Conservation (phyloP, 2,888 invertebrate genomes). For the Julus scanicus region DNA sequence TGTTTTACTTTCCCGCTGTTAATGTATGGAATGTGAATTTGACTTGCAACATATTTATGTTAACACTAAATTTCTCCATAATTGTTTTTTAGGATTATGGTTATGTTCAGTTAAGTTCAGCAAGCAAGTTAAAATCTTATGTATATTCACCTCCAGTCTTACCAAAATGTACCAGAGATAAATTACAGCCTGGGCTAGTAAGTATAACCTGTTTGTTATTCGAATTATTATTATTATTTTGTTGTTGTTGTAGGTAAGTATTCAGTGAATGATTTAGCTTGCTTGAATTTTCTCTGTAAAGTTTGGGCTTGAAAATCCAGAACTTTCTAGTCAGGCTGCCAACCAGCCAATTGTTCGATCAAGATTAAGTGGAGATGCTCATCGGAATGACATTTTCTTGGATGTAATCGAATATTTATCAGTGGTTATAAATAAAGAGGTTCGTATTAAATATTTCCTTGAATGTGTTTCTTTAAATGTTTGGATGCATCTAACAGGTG, state of each 20-base stretch:
- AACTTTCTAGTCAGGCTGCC: constrained; percentile 62
- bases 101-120: constrained; percentile 48
- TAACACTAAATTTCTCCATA: not conserved
- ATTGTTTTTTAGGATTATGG: constrained; percentile 41
- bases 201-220: not conserved
- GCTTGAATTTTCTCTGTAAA: constrained; percentile 58
- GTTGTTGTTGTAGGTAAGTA: not conserved
- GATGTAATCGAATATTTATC: constrained; percentile 64
- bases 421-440: constrained; percentile 63
- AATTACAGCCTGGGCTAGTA: not conserved
- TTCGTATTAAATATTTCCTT: constrained; percentile 1
- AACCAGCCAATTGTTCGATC: constrained; percentile 63
- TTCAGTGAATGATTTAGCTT: not conserved
- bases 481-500: not conserved
- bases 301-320: constrained; percentile 65
- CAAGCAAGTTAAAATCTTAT: constrained; percentile 36
- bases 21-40: not conserved
- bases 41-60: not conserved
- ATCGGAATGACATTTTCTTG: constrained; percentile 64
- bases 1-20: not conserved
- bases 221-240: not conserved
- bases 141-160: not conserved
- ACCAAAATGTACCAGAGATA: constrained; percentile 13
- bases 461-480: not conserved
- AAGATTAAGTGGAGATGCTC: constrained; percentile 61